These are phyloP conservation scores for Anabas testudineus DNA, from an alignment of 2,797 vertebrate genomes.

Conservation along the genomic window DNA sequence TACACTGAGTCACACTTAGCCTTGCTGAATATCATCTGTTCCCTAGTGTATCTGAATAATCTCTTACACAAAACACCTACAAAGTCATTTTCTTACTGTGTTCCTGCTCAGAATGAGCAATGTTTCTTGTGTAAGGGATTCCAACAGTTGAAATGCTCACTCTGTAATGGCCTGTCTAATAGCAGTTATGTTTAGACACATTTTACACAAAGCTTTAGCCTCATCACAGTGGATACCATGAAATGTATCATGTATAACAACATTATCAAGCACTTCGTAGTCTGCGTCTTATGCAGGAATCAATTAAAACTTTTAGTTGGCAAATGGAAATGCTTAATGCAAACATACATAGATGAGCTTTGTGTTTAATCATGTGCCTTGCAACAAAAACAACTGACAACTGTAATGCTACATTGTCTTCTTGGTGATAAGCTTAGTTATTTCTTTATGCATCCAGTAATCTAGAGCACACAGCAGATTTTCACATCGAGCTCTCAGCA, in stretches of 20 bases:
- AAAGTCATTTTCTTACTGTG: background rate
- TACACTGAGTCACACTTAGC: background rate
- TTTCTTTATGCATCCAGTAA: slow-evolving; percentile 29
- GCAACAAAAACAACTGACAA: background rate
- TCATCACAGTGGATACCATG: background rate
- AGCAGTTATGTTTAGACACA: background rate
- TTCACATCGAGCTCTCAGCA: slow-evolving; percentile 22
- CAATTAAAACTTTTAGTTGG: background rate
- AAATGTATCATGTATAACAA: slow-evolving; percentile 19
- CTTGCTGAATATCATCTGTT: slow-evolving; percentile 2
- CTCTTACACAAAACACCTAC: slow-evolving; percentile 14
- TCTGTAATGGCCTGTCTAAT: slow-evolving; percentile 17
- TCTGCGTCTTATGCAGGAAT: slow-evolving; percentile 7
- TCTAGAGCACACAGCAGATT: slow-evolving; percentile 35
- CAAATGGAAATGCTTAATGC: slow-evolving; percentile 13
- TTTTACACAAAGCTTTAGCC: slow-evolving; percentile 4
- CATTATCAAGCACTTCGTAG: slow-evolving; percentile 11
- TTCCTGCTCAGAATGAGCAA: slow-evolving; percentile 5
- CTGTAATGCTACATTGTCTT: background rate
- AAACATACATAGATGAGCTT: background rate
- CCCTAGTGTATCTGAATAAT: slow-evolving; percentile 7
- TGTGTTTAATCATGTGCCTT: background rate
- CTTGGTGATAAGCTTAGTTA: slow-evolving; percentile 9
- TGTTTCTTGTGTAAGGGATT: slow-evolving; percentile 3
- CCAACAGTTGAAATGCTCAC: slow-evolving; percentile 2